These are phyloP conservation scores for Thereuonema tuberculata DNA, from an alignment of 1,140 invertebrate species.

Conservation along the genomic window DNA sequence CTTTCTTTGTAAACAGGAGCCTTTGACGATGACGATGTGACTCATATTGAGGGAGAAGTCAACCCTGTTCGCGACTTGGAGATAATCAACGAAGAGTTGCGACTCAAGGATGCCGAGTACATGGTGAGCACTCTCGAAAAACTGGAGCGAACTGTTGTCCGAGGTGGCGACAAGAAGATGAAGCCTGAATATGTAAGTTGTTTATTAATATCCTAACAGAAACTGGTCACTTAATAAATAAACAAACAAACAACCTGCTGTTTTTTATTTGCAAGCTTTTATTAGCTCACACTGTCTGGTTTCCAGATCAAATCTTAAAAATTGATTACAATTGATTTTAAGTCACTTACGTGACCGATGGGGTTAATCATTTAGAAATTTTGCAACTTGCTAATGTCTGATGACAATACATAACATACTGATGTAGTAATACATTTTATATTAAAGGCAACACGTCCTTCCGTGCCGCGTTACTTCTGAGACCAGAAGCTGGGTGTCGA, in stretches of 20 bases:
- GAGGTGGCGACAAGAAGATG: slow-evolving; percentile 86
- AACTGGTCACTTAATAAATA: background rate
- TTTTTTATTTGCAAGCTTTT: background rate
- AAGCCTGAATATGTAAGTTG: slow-evolving; percentile 90
- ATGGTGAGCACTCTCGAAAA: slow-evolving; percentile 66
- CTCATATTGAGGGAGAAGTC: slow-evolving; percentile 95
- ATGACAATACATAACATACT: no score
- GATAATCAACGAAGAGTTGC: slow-evolving; percentile 89
- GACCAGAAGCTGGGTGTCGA: no score
- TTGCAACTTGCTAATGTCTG: no score
- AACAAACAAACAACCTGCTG: background rate
- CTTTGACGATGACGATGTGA: slow-evolving; percentile 96
- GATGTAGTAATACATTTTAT: no score
- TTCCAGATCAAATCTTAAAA: no score
- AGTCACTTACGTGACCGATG: no score
- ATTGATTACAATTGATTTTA: no score
- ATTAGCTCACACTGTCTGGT: no score
- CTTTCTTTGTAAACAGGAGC: slow-evolving; percentile 49
- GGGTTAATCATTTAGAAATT: no score
- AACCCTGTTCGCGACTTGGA: slow-evolving; percentile 92
- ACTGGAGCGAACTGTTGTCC: slow-evolving; percentile 68
- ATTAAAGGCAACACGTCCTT: no score
- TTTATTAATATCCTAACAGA: no score
- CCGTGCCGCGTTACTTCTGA: no score
- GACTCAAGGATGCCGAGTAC: slow-evolving; percentile 81